phyloP scores from a whole-genome alignment of 1,140 invertebrate species.

The Diuraphis noxia region DNA sequence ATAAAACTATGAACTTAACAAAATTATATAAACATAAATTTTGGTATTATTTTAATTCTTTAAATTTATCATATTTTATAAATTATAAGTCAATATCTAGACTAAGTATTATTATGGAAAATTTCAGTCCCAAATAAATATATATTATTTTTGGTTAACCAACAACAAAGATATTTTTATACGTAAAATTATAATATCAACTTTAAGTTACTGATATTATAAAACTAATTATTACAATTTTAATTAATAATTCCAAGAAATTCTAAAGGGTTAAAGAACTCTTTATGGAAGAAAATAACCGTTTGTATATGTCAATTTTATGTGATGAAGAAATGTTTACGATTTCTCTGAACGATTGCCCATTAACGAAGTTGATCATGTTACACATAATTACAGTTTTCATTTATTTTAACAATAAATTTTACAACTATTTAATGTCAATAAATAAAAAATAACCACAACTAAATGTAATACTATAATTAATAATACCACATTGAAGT shows the following conservation, averaged over 20 bases:
- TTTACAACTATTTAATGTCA: neutral
- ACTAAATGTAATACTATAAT: neutral
- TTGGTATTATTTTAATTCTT: neutral
- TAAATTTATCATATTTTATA: neutral
- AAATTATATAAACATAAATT: neutral
- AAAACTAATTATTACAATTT: slow-evolving; percentile 30
- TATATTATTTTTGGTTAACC: neutral
- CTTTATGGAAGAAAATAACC: slow-evolving; percentile 21
- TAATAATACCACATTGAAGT: neutral
- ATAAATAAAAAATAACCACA: neutral
- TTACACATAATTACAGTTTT: slow-evolving; percentile 18
- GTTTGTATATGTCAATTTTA: slow-evolving; percentile 44
- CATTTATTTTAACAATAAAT: slow-evolving; percentile 32
- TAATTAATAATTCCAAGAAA: neutral
- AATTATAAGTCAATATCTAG: neutral
- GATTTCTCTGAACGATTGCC: slow-evolving; percentile 16
- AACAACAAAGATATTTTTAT: neutral
- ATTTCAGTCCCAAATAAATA: neutral
- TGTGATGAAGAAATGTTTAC: slow-evolving; percentile 29
- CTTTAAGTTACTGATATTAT: neutral
- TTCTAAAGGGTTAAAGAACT: neutral
- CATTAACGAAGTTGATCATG: neutral
- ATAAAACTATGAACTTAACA: neutral
- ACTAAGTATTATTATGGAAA: neutral
- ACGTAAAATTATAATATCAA: neutral